Base-by-base conservation (phyloP, 2,113 vertebrate genomes). In the Nothocercus julius region DNA sequence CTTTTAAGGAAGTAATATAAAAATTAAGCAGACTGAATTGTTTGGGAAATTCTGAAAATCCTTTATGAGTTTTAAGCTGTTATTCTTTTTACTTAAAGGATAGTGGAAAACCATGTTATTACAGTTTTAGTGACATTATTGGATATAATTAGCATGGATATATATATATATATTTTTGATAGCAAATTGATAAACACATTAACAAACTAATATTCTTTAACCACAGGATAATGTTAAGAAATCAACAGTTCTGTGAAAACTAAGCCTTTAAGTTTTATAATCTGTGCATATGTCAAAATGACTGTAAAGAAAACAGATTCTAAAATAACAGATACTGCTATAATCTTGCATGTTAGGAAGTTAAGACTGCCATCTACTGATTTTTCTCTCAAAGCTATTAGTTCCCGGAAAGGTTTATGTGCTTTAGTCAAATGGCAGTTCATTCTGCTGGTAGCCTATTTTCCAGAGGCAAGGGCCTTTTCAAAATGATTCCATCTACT, bases 301-400 rank as follows among this genome's bases (percentile, higher is more conserved):
- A 64, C 63, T 20, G 1, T 66, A 68, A 62, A 75, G 62, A 83
- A 95, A 86, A 93, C 61, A 62, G 77, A 89, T 92, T 81, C 94
- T 51, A 92, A 80, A 97, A 72, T 81, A 95, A 85, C 61, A 62
- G 87, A 64, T 56, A 32, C 44, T 83, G 47, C 69, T 89, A 14
- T 75, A 75, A 87, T 93, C 88, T 84, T 20, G 63, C 82, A 40
- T 84, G 95, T 96, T 97, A 95, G 97, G 97, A 98, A 98, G 98
- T 98, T 98, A 98, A 99, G 98, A 98, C 98, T 99, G 99, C 98
- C 99, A 99, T 98, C 99, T 99, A 97, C 98, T 99, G 99, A 98
- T 98, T 92, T 98, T 87, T 98, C 94, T 84, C 88, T 95, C 74
- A 97, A 97, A 93, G 91, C 90, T 95, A 42, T 96, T 97, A 97